Conservation (phyloP, 2,113 vertebrate genomes). For the Stomatorhinus ivindoensis region DNA sequence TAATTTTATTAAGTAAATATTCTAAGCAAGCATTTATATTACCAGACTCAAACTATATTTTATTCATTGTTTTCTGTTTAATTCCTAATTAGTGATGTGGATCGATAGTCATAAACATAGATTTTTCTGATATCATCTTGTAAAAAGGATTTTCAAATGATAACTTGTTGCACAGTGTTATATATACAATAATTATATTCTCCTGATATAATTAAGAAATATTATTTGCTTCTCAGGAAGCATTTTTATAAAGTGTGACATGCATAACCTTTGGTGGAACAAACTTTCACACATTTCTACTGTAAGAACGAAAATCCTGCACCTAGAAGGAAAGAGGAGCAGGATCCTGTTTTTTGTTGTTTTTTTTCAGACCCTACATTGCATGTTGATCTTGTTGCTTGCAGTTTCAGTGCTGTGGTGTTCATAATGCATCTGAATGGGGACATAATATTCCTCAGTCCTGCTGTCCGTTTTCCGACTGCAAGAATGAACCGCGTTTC, state of each 20-base stretch:
- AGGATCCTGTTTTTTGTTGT: background rate
- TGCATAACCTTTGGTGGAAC: background rate
- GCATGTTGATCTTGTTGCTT: background rate
- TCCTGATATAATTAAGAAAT: background rate
- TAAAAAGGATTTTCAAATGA: background rate
- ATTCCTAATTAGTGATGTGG: background rate
- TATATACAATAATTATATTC: background rate
- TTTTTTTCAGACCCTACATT: background rate
- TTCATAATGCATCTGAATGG: slow-evolving; percentile 43
- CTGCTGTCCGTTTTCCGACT: fast-evolving
- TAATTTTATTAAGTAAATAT: background rate
- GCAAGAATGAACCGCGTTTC: fast-evolving
- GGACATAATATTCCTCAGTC: fast-evolving
- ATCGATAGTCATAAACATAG: background rate
- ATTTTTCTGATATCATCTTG: background rate
- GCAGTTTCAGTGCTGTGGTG: slow-evolving; percentile 57
- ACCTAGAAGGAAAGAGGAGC: background rate
- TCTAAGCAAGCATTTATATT: background rate
- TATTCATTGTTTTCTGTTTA: background rate
- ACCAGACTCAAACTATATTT: background rate
- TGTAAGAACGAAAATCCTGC: background rate
- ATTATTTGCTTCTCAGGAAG: background rate
- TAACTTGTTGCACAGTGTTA: background rate
- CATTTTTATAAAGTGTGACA: background rate
- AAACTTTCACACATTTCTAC: background rate